Evolutionary conservation across 2,888 invertebrate genomes (phyloP).

Genomic region (Tortricodes alternella): DNA sequence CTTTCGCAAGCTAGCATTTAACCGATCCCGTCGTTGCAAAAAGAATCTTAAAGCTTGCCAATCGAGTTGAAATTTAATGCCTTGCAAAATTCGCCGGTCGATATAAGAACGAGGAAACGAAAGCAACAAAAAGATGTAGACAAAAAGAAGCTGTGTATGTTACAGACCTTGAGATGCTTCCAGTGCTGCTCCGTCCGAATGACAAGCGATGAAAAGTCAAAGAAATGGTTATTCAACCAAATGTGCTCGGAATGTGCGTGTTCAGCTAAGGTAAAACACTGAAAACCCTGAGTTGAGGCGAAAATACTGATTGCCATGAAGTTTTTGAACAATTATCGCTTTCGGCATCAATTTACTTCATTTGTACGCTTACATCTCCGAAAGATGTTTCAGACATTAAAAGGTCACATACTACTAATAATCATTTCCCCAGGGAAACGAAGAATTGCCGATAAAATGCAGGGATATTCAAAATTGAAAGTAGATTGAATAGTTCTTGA

Average conservation of each 20-base stretch:
- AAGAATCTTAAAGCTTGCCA: neutral
- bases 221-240: conserved; percentile 33
- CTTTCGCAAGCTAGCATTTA: conserved; percentile 8
- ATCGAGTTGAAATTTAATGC: conserved; percentile 3
- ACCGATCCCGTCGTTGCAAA: neutral
- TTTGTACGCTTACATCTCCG: no score
- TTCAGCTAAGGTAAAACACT: neutral
- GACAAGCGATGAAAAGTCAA: conserved; percentile 66
- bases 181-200: conserved; percentile 85
- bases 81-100: neutral
- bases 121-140: conserved; percentile 31
- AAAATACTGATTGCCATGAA: neutral
- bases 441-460: no score
- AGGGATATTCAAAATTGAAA: no score
- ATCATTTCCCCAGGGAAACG: no score
- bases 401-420: no score
- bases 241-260: conserved; percentile 19
- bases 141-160: conserved; percentile 52
- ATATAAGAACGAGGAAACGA: conserved; percentile 19
- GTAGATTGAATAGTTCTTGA: no score
- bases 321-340: no score
- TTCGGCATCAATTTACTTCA: no score
- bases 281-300: neutral
- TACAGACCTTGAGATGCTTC: conserved; percentile 91
- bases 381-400: no score